Base-by-base conservation (phyloP, 2,888 invertebrate genomes). In the Parnassius mnemosyne region DNA sequence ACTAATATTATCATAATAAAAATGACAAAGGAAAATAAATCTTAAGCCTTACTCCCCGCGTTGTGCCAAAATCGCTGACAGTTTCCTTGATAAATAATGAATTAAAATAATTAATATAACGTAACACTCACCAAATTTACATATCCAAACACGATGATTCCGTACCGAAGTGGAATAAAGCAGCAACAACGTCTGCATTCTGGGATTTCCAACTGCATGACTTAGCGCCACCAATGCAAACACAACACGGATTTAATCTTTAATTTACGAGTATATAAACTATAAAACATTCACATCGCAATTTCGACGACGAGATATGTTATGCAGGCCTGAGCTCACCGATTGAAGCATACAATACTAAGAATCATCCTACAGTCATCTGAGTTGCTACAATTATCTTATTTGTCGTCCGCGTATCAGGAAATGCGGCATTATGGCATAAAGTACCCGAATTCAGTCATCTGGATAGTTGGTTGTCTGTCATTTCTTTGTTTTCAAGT, bases 131-230 rank as follows among this genome's bases (percentile, higher is more conserved):
- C 79, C 74, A 80, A 65, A 61, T 71, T 72, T 11, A 79, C 61
- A 60, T 77, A 78, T 9, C 79, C 82, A 63, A 81, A 79, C 16
- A 75, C 65, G 10, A 84, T 66, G 44, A 85, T 76, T 3, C 85
- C 84, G 57, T 74, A 69, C 10, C 84, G 71, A 13, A 83, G 60
- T 3, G 85, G 84, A 0, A 84, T 9, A 56, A 80, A 84, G 34
- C 70, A 71, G 50, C 78, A 83, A 56, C 84, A 84, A 57, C 80
- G 71, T 25, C 63, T 72, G 47, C 73, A 82, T 53, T 76, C 77
- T 1, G 84, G 83, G 56, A 81, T 69, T 69, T 84, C 80, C 16
- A 79, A 58, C 62, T 68, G 70, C 80, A 80, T 80, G 42, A 46
- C 41, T 56, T 10, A 41, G 5, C 42, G 7, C 41, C 10, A 16